Conservation (phyloP, 2,113 vertebrate genomes). For the Cyanoramphus novaezelandiae region DNA sequence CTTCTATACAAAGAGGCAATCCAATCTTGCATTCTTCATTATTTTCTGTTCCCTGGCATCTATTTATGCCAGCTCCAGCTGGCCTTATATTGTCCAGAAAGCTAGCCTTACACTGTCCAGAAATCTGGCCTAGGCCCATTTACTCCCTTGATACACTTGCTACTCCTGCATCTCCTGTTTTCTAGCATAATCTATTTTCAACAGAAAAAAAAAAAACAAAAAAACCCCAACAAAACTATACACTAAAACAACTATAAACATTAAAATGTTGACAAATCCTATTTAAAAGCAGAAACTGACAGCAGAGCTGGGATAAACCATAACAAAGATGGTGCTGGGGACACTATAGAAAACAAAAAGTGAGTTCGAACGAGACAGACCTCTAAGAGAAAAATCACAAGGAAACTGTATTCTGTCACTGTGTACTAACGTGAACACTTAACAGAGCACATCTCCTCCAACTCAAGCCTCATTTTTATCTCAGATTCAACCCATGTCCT, state of each 20-base stretch:
- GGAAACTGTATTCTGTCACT: background rate
- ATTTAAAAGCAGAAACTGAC: background rate
- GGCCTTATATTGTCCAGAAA: background rate
- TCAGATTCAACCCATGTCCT: background rate
- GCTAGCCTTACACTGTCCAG: background rate
- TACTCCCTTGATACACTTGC: background rate
- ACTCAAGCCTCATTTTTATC: background rate
- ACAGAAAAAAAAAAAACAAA: background rate
- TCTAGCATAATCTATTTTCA: background rate
- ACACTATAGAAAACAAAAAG: background rate
- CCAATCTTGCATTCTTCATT: background rate
- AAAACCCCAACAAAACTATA: background rate
- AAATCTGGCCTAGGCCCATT: background rate
- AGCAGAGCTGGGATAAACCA: background rate
- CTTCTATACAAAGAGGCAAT: background rate
- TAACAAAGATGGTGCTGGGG: background rate
- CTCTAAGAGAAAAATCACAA: background rate
- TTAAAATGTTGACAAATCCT: background rate
- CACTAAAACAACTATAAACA: background rate
- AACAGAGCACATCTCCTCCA: background rate
- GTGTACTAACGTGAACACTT: background rate
- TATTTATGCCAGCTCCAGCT: background rate
- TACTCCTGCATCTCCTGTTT: background rate
- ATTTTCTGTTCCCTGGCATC: background rate
- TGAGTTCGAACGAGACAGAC: background rate